phyloP scores from a whole-genome alignment of 2,888 invertebrate genomes.

The Tipula vernalis region DNA sequence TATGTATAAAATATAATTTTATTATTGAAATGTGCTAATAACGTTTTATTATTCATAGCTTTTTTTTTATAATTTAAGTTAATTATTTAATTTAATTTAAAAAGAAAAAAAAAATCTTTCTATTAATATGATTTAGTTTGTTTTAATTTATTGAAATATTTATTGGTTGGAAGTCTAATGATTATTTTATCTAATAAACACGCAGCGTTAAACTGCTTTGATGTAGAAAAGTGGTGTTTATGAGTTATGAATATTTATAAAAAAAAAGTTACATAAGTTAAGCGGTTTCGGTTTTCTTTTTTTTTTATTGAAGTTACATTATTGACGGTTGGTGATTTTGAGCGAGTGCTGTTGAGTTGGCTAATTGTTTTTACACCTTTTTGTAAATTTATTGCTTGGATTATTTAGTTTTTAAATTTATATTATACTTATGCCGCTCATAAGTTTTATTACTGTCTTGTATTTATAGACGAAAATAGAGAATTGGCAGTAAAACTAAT shows the following conservation, averaged over 20 bases:
- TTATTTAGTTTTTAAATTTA: background rate
- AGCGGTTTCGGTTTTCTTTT: background rate
- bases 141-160: slow-evolving; percentile 4
- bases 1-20: background rate
- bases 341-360: background rate
- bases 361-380: background rate
- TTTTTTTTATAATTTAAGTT: background rate
- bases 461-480: too few species aligned
- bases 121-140: background rate
- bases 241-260: background rate
- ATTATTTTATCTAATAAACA: background rate
- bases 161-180: background rate
- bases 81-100: background rate
- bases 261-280: background rate
- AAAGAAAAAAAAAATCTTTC: background rate
- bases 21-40: slow-evolving; percentile 9
- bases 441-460: too few species aligned
- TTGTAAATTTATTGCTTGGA: background rate
- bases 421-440: background rate
- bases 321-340: background rate
- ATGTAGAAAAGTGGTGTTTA: background rate
- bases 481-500: too few species aligned
- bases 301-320: background rate
- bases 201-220: background rate
- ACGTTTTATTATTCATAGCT: background rate